Percentiles rank a stretch among this genome's conserved stretches.
Conservation (phyloP, 2,113 vertebrate genomes). For the Hemichromis elongatus region DNA sequence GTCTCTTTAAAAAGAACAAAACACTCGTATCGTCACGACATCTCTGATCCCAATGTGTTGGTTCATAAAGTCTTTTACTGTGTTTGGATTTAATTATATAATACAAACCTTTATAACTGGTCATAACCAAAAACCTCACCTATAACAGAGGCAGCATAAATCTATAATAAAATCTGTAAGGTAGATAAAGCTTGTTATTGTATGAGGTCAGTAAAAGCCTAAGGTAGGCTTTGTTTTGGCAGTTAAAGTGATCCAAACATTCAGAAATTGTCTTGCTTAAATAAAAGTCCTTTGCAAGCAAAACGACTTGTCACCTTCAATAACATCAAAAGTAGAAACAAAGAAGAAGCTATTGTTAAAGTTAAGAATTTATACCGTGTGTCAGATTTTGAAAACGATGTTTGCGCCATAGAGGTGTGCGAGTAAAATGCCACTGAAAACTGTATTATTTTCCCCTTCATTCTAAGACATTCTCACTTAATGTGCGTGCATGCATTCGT, state of each 20-base stretch:
- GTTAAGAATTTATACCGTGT: background rate
- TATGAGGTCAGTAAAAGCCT: background rate
- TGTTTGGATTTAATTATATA: background rate
- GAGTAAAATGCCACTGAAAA: background rate
- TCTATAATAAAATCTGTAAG: background rate
- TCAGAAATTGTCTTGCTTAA: background rate
- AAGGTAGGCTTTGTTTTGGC: background rate
- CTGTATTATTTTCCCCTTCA: rapidly evolving
- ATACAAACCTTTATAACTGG: background rate
- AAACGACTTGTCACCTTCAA: background rate
- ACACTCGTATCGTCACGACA: background rate
- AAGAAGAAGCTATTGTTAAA: background rate
- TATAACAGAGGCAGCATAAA: background rate
- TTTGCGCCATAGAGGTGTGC: background rate
- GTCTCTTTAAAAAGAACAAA: background rate
- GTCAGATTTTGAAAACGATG: background rate
- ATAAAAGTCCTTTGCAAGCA: background rate
- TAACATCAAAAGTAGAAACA: background rate
- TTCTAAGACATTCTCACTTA: background rate
- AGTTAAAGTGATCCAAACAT: background rate
- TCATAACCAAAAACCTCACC: background rate
- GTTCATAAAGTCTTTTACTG: background rate
- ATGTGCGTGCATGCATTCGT: background rate
- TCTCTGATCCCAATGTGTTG: background rate
- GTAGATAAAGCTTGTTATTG: background rate